Base-by-base conservation (phyloP, 2,113 vertebrate species). In the Scophthalmus maximus region DNA sequence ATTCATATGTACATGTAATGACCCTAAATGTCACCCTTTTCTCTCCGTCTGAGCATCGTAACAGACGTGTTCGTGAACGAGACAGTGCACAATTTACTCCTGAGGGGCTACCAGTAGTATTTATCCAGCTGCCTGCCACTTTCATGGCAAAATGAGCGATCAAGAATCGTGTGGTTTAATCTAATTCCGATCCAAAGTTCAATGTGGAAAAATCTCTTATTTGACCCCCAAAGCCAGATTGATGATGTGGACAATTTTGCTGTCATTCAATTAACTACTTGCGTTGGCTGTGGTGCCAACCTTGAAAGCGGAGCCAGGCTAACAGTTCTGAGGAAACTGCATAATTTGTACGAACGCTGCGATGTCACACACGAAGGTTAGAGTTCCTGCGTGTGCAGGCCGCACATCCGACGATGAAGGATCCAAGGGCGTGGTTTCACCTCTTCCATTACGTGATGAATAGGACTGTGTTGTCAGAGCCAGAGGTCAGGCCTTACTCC, bases 1-100 rank as follows among this genome's bases (percentile, higher is more conserved):
- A 91, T 89, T 89, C 87, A 89, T 69, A 6, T 30, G 26, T 75
- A 51, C 72, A 76, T 56, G 68, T 40, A 32, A 20, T 52, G 23
- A 65, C 22, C 49, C 22, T 29, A 34, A 68, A 77, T 53, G 76
- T 78, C 68, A 58, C 56, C 40, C 7, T 23, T 5, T 27, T 65
- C 23, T 26, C 34, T 56, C 47, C 8, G 25, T 38, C 73, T 26
- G 38, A 14, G 29, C 30, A 17, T 66, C 3, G 30, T 23, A 75
- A 58, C 4, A 9, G 1, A 26, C 0, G 2, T 23, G 20, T 69
- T 62, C 42, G 27, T 5, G 55, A 52, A 75, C 38, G 29, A 53
- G 58, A 42, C 57, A 34, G 1, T 5, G 60, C 36, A 67, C 62
- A 53, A 69, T 72, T 70, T 38, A 67, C 72, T 63, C 15, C 32